A percentile compares a stretch with the other conserved stretches of the same genome.
Conservation (phyloP, 2,888 invertebrate species). For the Lasioglossum vierecki region DNA sequence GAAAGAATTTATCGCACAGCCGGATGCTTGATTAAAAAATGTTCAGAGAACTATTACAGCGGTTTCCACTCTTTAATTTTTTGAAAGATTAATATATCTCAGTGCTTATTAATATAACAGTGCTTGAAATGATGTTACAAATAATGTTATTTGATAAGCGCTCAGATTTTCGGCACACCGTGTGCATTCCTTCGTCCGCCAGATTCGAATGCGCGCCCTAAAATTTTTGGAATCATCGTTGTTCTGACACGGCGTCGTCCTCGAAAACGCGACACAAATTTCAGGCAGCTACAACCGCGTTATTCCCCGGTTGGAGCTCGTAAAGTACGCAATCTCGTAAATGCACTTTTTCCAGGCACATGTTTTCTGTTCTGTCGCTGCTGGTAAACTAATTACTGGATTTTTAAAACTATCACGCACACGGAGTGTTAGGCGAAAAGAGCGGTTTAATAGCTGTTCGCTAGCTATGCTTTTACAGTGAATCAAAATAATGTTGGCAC, state of each 20-base stretch:
- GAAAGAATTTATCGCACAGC: not conserved
- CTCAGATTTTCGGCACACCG: not conserved
- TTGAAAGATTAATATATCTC: not conserved
- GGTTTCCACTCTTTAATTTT: not conserved
- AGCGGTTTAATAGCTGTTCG: not conserved
- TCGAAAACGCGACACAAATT: slow-evolving; percentile 5
- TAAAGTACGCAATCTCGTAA: slow-evolving; percentile 6
- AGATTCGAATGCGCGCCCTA: not conserved
- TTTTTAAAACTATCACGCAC: not conserved
- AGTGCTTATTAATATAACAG: no score
- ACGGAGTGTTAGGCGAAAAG: not conserved
- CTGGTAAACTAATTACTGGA: slow-evolving; percentile 5
- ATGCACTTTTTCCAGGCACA: not conserved
- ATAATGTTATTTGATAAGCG: no score
- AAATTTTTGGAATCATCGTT: not conserved
- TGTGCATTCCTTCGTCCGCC: not conserved
- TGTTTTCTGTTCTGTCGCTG: not conserved
- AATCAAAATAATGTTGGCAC: no score
- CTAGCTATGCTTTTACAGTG: not conserved
- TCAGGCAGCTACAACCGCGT: not conserved
- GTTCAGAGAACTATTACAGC: not conserved
- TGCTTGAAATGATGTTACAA: no score
- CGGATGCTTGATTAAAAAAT: not conserved
- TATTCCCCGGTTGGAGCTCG: not conserved
- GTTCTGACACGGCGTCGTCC: not conserved